Evolutionary conservation across 2,113 vertebrate species (phyloP).

Genomic region (Eulacestoma nigropectus): DNA sequence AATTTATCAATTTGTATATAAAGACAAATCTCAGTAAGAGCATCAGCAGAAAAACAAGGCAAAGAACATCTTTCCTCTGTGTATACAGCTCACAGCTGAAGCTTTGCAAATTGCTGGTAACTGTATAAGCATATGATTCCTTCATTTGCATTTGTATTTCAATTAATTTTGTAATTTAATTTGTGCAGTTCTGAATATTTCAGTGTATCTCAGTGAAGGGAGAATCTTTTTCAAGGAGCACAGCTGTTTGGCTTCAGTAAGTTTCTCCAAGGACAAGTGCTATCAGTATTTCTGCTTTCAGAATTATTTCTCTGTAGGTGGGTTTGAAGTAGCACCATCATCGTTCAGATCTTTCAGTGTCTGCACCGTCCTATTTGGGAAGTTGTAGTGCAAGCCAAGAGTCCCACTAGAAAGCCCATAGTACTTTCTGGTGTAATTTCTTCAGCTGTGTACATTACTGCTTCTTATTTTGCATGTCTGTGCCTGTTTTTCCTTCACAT

Average conservation of each 20-base stretch:
- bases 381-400: background rate
- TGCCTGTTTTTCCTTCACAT: background rate
- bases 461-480: background rate
- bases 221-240: background rate
- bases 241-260: background rate
- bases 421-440: background rate
- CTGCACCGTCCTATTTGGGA: background rate
- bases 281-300: background rate
- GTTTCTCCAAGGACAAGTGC: background rate
- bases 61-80: background rate
- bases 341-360: background rate
- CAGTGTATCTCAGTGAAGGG: background rate
- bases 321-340: background rate
- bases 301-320: background rate
- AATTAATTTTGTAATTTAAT: constrained; percentile 43
- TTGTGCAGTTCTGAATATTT: background rate
- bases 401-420: background rate
- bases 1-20: background rate
- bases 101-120: constrained; percentile 16
- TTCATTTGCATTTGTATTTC: constrained; percentile 20
- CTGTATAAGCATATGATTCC: background rate
- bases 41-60: background rate
- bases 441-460: background rate
- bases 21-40: background rate
- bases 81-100: background rate